Evolutionary conservation across 2,888 invertebrate genomes (phyloP).

Genomic region (Nysson spinosus): DNA sequence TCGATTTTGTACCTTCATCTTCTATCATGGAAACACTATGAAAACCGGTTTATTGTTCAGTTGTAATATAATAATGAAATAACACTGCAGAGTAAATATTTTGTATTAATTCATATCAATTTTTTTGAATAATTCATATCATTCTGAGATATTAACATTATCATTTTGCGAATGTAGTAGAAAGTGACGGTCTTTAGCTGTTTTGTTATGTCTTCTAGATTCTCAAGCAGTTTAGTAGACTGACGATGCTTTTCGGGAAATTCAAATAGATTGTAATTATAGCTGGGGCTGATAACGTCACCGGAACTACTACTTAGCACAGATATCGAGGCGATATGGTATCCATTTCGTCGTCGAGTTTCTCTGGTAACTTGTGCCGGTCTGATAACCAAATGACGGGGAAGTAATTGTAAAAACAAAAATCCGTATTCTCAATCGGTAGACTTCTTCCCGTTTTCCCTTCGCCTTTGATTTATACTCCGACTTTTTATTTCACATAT

Average conservation of each 20-base stretch:
- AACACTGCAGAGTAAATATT: too few relatives aligned
- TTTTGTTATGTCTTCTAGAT: background rate
- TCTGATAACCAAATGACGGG: slow-evolving; percentile 63
- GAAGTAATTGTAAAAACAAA: slow-evolving; percentile 56
- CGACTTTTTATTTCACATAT: background rate
- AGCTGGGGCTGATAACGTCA: slow-evolving; percentile 49
- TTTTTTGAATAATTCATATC: too few relatives aligned
- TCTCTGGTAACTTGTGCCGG: slow-evolving; percentile 48
- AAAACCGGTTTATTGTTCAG: too few relatives aligned
- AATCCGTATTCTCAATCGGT: slow-evolving; percentile 8
- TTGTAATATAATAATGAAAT: too few relatives aligned
- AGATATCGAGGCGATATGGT: slow-evolving; percentile 50
- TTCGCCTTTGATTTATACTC: background rate
- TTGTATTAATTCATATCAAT: too few relatives aligned
- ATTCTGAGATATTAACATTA: too few relatives aligned
- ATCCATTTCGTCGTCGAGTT: slow-evolving; percentile 37
- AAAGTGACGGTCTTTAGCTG: slow-evolving; percentile 6
- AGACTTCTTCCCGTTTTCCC: background rate
- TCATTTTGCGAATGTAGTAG: background rate
- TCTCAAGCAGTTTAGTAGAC: slow-evolving; percentile 1
- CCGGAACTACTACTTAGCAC: slow-evolving; percentile 45
- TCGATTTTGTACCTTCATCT: too few relatives aligned
- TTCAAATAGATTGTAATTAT: slow-evolving; percentile 56
- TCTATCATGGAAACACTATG: too few relatives aligned
- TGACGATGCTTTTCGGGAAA: slow-evolving; percentile 16